These are phyloP conservation scores for Chaetorhynchus papuensis DNA, from an alignment of 2,113 vertebrate species.

Conservation along the genomic window DNA sequence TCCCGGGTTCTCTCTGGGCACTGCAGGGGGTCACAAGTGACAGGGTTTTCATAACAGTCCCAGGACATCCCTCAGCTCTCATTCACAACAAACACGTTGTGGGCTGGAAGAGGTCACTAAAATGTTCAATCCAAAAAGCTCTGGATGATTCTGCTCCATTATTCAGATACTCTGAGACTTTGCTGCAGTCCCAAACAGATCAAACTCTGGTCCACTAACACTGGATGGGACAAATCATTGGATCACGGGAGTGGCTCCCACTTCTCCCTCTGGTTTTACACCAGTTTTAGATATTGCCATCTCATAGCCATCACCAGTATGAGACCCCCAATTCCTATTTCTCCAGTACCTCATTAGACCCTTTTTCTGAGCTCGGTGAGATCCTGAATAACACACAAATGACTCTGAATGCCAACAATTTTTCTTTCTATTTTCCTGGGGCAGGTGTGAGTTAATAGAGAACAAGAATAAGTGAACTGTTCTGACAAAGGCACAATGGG, in stretches of 20 bases:
- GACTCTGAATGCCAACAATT: not conserved
- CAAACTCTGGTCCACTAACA: not conserved
- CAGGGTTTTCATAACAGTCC: not conserved
- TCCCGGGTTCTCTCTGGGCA: not conserved
- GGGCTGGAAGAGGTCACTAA: not conserved
- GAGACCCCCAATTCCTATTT: not conserved
- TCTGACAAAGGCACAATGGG: conserved; percentile 17
- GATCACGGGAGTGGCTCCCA: accelerated
- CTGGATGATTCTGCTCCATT: not conserved
- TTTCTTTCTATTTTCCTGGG: not conserved
- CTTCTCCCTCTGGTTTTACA: not conserved
- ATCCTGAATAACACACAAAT: not conserved
- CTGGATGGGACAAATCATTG: not conserved
- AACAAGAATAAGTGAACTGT: conserved; percentile 15
- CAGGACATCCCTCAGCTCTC: not conserved
- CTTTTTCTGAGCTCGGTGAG: not conserved
- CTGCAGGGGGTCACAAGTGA: accelerated
- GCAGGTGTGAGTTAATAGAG: conserved; percentile 16
- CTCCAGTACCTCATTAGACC: not conserved
- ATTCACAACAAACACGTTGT: not conserved
- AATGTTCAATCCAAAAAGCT: not conserved
- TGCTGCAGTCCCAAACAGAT: not conserved
- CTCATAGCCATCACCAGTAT: not conserved
- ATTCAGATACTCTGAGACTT: not conserved
- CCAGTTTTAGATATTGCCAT: not conserved